These are phyloP conservation scores for Eciton burchellii DNA, from an alignment of 1,140 invertebrate genomes.

Conservation along the genomic window DNA sequence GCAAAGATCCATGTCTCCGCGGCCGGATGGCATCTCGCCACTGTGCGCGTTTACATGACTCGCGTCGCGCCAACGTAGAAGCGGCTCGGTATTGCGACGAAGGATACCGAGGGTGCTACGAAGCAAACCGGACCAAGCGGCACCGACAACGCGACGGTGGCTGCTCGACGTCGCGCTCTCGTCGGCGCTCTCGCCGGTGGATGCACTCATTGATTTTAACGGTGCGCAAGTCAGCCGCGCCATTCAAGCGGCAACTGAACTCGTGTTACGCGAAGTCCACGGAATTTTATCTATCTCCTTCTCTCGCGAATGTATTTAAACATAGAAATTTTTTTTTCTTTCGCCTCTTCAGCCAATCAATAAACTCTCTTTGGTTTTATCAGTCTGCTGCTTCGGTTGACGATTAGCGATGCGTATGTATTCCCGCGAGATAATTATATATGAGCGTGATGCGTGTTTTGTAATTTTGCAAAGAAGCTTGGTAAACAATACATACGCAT, in stretches of 20 bases:
- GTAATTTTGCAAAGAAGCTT: too few relatives aligned
- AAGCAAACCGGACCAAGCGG: conserved; percentile 46
- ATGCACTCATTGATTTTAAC: conserved; percentile 81
- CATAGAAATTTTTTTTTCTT: too few relatives aligned
- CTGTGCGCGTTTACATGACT: conserved; percentile 76
- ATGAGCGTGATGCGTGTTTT: too few relatives aligned
- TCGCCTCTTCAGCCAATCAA: too few relatives aligned
- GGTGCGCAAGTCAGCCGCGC: conserved; percentile 77
- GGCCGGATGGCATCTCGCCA: conserved; percentile 78
- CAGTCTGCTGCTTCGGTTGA: too few relatives aligned
- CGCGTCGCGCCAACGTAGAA: conserved; percentile 41
- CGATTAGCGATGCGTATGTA: too few relatives aligned
- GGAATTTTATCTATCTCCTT: conserved; percentile 21
- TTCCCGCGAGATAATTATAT: too few relatives aligned
- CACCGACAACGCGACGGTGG: conserved; percentile 52
- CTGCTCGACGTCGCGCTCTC: conserved; percentile 74
- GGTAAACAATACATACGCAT: too few relatives aligned
- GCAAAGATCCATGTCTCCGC: conserved; percentile 82
- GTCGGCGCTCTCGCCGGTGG: conserved; percentile 50
- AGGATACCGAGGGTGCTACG: conserved; percentile 24
- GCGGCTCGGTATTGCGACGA: conserved; percentile 21
- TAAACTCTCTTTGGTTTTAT: too few relatives aligned
- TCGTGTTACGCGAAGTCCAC: not conserved
- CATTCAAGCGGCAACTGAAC: conserved; percentile 69
- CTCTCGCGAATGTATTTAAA: not conserved